phyloP scores from a whole-genome alignment of 2,113 vertebrate species.

The Chascanopsetta lugubris region DNA sequence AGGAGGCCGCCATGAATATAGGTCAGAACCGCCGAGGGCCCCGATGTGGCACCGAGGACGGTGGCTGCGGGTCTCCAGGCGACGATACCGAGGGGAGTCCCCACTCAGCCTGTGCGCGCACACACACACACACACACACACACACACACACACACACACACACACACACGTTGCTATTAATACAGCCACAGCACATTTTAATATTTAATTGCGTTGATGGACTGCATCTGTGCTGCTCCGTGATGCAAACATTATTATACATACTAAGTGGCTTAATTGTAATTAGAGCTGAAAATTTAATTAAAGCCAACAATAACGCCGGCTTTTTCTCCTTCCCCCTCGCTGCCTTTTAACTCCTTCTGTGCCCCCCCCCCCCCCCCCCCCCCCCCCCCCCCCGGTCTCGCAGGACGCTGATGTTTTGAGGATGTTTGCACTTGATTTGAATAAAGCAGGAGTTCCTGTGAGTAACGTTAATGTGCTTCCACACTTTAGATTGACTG shows the following conservation, averaged over 20 bases:
- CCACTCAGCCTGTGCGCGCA: constrained; percentile 34
- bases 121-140: constrained; percentile 38
- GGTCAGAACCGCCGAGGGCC: constrained; percentile 77
- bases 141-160: constrained; percentile 48
- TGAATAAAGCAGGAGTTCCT: neutral
- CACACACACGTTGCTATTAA: constrained; percentile 81
- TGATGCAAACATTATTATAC: constrained; percentile 88
- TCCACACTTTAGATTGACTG: neutral
- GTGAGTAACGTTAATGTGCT: neutral
- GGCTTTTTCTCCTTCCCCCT: constrained; percentile 51
- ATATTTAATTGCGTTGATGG: constrained; percentile 87
- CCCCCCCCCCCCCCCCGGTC: neutral
- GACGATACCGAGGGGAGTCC: constrained; percentile 68
- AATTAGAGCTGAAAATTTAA: constrained; percentile 88
- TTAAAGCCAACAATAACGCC: constrained; percentile 83
- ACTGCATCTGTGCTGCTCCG: constrained; percentile 87
- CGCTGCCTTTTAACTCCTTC: constrained; percentile 58
- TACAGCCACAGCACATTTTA: constrained; percentile 84
- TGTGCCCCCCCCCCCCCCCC: constrained; percentile 13
- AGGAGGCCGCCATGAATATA: constrained; percentile 76
- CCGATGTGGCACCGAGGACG: constrained; percentile 75
- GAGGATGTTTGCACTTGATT: neutral
- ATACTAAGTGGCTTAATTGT: constrained; percentile 88
- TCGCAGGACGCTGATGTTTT: neutral
- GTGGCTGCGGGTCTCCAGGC: constrained; percentile 72